Conservation (phyloP, 2,888 invertebrate species). For the Ochropleura leucogaster region DNA sequence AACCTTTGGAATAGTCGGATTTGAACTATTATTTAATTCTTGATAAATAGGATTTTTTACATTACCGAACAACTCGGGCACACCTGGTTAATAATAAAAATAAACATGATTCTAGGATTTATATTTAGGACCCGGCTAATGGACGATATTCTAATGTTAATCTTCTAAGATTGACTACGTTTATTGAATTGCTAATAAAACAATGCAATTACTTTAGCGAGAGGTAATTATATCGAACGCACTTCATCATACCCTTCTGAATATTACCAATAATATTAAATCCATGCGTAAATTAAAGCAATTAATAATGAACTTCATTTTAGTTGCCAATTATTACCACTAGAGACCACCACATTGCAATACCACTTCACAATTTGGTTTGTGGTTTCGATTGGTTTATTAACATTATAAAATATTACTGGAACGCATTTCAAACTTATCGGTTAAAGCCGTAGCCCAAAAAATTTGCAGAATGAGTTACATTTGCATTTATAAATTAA, state of each 20-base stretch:
- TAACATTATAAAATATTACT: conserved; percentile 2
- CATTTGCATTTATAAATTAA: not conserved
- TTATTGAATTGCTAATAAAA: too few relatives aligned
- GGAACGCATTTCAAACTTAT: not conserved
- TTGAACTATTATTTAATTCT: not conserved
- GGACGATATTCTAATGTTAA: too few relatives aligned
- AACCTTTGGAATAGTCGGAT: not conserved
- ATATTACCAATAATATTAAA: conserved; percentile 23
- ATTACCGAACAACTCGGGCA: not conserved
- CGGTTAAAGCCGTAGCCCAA: not conserved
- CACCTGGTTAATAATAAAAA: not conserved
- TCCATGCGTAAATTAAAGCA: not conserved
- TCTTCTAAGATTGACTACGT: too few relatives aligned
- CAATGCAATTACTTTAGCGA: too few relatives aligned
- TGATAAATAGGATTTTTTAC: not conserved
- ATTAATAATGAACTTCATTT: not conserved
- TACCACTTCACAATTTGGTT: not conserved
- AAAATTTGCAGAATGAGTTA: not conserved
- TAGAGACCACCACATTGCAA: not conserved
- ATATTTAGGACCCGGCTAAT: too few relatives aligned
- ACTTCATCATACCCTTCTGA: not conserved
- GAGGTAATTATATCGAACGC: not conserved
- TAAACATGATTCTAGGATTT: too few relatives aligned
- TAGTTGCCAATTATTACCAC: conserved; percentile 9
- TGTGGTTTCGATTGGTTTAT: not conserved